Percentiles rank a stretch among this genome's conserved stretches.
Conservation (phyloP, 2,888 invertebrate genomes). For the Augochlorella aurata region DNA sequence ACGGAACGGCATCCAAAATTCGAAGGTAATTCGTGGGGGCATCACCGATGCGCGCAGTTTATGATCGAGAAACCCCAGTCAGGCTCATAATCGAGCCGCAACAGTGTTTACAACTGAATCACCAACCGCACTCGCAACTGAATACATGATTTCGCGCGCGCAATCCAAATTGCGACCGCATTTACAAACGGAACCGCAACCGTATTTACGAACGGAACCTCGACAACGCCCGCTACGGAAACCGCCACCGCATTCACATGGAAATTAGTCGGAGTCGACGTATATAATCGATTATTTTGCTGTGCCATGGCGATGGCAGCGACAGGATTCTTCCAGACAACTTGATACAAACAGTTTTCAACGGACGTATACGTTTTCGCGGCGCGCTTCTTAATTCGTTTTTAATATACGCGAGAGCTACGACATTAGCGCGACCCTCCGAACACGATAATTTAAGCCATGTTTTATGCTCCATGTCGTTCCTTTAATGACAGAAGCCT, state of each 20-base stretch:
- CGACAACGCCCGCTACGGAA: background rate
- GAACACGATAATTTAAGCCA: background rate
- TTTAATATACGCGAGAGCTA: background rate
- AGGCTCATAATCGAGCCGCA: background rate
- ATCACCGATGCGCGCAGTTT: background rate
- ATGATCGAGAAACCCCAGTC: background rate
- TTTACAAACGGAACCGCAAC: constrained; percentile 6
- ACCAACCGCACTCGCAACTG: background rate
- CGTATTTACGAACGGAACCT: constrained; percentile 9
- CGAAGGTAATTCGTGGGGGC: no score
- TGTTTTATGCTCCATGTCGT: background rate
- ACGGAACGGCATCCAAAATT: no score
- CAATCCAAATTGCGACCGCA: constrained; percentile 1
- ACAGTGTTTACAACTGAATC: background rate
- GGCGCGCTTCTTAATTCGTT: no score
- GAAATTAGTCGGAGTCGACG: background rate
- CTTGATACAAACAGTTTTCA: no score
- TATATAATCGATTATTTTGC: background rate
- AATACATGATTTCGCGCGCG: background rate
- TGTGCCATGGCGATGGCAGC: background rate
- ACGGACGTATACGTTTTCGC: no score
- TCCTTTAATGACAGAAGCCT: background rate
- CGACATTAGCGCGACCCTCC: background rate
- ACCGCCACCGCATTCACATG: constrained; percentile 7
- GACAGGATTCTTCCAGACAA: background rate